Conservation (phyloP, 2,888 invertebrate species). For the Lissocephala sabroskyi region DNA sequence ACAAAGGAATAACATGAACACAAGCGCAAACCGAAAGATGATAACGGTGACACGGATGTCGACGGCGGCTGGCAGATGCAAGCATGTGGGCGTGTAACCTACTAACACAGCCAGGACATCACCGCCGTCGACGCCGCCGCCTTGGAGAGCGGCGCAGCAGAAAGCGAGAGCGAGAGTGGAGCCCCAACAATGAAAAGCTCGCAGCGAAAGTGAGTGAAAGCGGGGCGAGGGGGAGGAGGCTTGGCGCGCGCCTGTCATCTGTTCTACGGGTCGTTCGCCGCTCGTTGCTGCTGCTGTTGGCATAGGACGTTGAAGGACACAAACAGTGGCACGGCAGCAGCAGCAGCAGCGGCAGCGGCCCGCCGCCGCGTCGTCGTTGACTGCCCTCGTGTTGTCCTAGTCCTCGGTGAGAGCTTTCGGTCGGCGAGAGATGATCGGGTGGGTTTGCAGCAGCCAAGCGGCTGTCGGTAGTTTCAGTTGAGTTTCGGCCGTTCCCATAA, state of each 20-base stretch:
- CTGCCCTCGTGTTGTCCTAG: constrained; percentile 49
- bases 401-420: constrained; percentile 47
- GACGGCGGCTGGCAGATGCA: constrained; percentile 23
- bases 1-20: constrained; percentile 17
- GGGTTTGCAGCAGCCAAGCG: constrained; percentile 7
- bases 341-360: constrained; percentile 14
- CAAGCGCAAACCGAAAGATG: constrained; percentile 25
- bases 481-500: constrained; percentile 67
- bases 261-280: constrained; percentile 67
- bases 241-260: constrained; percentile 45
- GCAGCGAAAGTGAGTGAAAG: not conserved
- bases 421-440: no score
- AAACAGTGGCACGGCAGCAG: no score
- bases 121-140: no score
- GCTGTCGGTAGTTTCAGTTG: constrained; percentile 52
- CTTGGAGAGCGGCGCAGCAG: no score
- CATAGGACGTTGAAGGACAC: constrained; percentile 62
- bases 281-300: constrained; percentile 47
- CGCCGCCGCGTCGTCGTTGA: no score
- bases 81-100: constrained; percentile 28
- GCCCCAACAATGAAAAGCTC: not conserved
- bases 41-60: constrained; percentile 23
- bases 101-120: constrained; percentile 18
- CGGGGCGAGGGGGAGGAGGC: not conserved
- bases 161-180: not conserved